These are phyloP conservation scores for Pachliopta kotzebuea DNA, from an alignment of 2,888 invertebrate genomes.

Conservation along the genomic window DNA sequence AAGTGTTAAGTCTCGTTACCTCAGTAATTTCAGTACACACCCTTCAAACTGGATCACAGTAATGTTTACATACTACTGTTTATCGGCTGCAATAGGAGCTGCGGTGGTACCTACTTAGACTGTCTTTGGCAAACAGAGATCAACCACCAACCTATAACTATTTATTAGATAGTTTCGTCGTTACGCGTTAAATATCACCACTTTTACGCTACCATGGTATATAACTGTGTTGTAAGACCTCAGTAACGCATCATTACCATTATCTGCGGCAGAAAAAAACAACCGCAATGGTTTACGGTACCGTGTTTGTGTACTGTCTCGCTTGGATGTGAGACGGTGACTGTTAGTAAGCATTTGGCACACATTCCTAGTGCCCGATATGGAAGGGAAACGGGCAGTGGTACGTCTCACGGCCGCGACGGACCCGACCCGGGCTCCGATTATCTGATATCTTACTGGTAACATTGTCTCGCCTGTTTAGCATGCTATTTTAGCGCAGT, in stretches of 20 bases:
- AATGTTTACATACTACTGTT: too few relatives aligned
- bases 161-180: too few relatives aligned
- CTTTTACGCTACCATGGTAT: neutral
- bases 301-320: constrained; percentile 18
- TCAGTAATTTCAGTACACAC: too few relatives aligned
- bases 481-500: constrained; percentile 25
- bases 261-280: constrained; percentile 10
- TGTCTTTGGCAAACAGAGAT: too few relatives aligned
- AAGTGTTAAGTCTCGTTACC: too few relatives aligned
- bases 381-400: constrained; percentile 54
- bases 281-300: constrained; percentile 24
- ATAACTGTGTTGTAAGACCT: constrained; percentile 7
- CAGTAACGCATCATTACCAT: constrained; percentile 9
- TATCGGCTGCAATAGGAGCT: too few relatives aligned
- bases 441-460: constrained; percentile 38
- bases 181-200: neutral
- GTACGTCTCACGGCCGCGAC: constrained; percentile 59
- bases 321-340: constrained; percentile 26
- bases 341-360: constrained; percentile 67
- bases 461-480: constrained; percentile 27
- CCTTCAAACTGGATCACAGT: too few relatives aligned
- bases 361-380: constrained; percentile 70
- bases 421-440: constrained; percentile 51
- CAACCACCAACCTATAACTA: too few relatives aligned
- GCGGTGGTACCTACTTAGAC: too few relatives aligned